phyloP scores from a whole-genome alignment of 2,888 invertebrate species.

The Pocota personata region DNA sequence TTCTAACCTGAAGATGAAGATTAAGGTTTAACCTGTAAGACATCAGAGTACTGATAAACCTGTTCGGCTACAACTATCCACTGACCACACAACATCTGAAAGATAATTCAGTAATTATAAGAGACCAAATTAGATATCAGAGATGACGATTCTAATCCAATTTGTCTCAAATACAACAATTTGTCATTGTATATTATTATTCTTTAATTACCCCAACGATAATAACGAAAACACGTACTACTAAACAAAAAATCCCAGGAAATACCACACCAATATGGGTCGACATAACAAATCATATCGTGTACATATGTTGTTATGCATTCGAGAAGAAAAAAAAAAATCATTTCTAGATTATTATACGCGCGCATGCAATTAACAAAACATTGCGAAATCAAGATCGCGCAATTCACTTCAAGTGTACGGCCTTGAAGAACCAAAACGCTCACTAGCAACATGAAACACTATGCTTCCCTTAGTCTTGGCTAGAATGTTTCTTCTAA shows the following conservation, averaged over 20 bases:
- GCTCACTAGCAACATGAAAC: slow-evolving; percentile 14
- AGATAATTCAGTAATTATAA: no score
- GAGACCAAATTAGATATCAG: no score
- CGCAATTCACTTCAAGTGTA: slow-evolving; percentile 44
- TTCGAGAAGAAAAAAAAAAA: not conserved
- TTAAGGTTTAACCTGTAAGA: no score
- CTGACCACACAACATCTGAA: no score
- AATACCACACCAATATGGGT: no score
- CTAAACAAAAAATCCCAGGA: not conserved
- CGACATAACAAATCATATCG: not conserved
- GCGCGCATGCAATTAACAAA: slow-evolving; percentile 47
- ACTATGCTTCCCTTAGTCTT: slow-evolving; percentile 41
- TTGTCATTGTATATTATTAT: not conserved
- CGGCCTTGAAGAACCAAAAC: slow-evolving; percentile 41
- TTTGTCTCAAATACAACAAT: not conserved
- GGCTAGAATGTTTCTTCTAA: not conserved
- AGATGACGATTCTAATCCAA: no score
- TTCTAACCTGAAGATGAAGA: no score
- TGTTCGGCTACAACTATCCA: no score
- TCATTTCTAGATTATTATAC: slow-evolving; percentile 6
- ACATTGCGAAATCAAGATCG: slow-evolving; percentile 50
- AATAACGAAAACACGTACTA: not conserved
- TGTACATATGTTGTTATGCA: not conserved
- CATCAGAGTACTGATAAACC: no score
- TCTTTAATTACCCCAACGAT: not conserved